Evolutionary conservation across 2,797 vertebrate species (phyloP).

Genomic region (Cossypha caffra): DNA sequence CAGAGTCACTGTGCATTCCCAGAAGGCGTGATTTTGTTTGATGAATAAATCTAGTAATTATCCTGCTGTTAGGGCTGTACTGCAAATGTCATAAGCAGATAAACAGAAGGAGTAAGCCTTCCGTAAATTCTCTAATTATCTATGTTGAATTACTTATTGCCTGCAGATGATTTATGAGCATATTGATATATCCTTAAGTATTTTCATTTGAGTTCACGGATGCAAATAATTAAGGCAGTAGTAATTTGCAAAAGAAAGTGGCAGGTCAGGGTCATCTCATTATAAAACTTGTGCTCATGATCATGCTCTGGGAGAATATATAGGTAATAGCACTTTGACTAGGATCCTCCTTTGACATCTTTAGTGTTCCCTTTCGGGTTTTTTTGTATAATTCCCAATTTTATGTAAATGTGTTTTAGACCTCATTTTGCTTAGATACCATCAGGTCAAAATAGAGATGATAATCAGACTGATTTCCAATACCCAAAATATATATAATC

Average conservation of each 20-base stretch:
- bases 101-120: conserved; percentile 92
- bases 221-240: conserved; percentile 92
- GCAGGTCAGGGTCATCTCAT: conserved; percentile 82
- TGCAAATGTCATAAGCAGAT: conserved; percentile 97
- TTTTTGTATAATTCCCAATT: neutral
- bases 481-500: neutral
- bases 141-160: conserved; percentile 83
- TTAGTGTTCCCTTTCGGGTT: neutral
- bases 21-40: conserved; percentile 94
- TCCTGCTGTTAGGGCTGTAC: conserved; percentile 88
- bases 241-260: conserved; percentile 83
- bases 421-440: neutral
- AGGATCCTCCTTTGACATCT: conserved; percentile 6
- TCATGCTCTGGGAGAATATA: conserved; percentile 34
- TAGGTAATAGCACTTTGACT: conserved; percentile 25
- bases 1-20: conserved; percentile 89
- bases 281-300: conserved; percentile 63
- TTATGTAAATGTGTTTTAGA: neutral
- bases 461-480: neutral
- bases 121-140: conserved; percentile 94
- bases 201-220: conserved; percentile 91
- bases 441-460: neutral
- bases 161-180: conserved; percentile 91
- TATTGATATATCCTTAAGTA: conserved; percentile 89
- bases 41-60: conserved; percentile 99